Conservation (phyloP, 2,797 vertebrate genomes). For the Echiichthys vipera region DNA sequence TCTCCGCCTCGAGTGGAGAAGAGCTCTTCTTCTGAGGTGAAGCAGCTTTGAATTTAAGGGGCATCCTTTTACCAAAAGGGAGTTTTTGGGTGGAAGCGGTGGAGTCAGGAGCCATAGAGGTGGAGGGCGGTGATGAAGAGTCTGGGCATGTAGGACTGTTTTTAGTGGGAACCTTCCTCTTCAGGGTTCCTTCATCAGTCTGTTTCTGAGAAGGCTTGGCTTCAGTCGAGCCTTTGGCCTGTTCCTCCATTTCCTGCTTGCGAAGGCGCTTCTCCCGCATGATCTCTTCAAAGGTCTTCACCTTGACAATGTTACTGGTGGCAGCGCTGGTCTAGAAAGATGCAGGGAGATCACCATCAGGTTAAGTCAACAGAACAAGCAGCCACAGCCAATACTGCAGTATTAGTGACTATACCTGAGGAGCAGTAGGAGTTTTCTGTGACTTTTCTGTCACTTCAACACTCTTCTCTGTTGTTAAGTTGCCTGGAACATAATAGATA, state of each 20-base stretch:
- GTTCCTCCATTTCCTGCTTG: slow-evolving; percentile 79
- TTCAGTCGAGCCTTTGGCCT: slow-evolving; percentile 42
- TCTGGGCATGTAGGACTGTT: not conserved
- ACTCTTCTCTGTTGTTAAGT: slow-evolving; percentile 44
- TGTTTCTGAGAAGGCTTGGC: slow-evolving; percentile 34
- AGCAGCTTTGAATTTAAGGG: slow-evolving; percentile 54
- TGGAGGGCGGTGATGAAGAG: slow-evolving; percentile 31
- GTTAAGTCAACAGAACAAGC: not conserved
- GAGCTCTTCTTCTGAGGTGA: slow-evolving; percentile 29
- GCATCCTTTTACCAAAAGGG: slow-evolving; percentile 48
- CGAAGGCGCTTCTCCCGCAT: slow-evolving; percentile 88
- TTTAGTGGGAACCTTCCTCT: slow-evolving; percentile 45
- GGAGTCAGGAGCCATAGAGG: slow-evolving; percentile 7
- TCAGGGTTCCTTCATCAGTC: slow-evolving; percentile 20
- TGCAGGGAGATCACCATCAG: not conserved
- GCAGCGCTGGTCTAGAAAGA: slow-evolving; percentile 47
- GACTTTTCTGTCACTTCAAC: slow-evolving; percentile 53
- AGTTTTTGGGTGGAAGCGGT: slow-evolving; percentile 23
- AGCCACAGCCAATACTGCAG: not conserved
- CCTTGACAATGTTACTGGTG: slow-evolving; percentile 75
- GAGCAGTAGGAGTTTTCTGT: slow-evolving; percentile 20
- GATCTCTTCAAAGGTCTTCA: slow-evolving; percentile 91
- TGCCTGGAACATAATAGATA: slow-evolving; percentile 47
- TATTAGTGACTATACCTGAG: slow-evolving; percentile 59
- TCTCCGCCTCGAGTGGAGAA: not conserved